phyloP scores from a whole-genome alignment of 2,113 vertebrate species.

The Elgaria multicarinata region DNA sequence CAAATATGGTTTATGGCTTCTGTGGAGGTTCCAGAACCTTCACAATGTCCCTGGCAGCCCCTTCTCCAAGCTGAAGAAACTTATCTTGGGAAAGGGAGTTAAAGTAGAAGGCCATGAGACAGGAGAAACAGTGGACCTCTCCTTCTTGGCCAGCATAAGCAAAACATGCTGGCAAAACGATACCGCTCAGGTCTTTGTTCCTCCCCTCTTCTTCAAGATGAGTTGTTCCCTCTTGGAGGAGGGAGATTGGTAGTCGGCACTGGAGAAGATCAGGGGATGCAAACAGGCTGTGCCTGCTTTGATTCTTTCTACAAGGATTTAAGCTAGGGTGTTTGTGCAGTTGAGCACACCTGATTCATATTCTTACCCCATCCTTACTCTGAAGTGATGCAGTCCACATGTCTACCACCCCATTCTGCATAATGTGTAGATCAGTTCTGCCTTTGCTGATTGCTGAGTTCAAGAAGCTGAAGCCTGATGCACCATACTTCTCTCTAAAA shows the following conservation, averaged over 20 bases:
- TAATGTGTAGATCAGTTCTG: neutral
- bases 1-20: too few relatives aligned
- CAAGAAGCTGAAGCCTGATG: too few relatives aligned
- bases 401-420: neutral
- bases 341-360: neutral
- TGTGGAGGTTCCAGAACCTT: too few relatives aligned
- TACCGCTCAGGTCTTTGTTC: neutral
- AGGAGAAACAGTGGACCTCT: neutral
- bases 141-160: neutral
- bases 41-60: too few relatives aligned
- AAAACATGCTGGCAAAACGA: neutral
- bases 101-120: neutral
- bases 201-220: neutral
- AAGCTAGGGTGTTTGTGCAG: neutral
- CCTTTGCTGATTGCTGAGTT: neutral
- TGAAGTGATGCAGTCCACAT: neutral
- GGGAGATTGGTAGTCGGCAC: neutral
- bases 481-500: neutral
- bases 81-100: neutral
- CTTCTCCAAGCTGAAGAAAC: neutral
- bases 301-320: neutral
- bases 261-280: neutral
- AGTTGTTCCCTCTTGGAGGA: neutral
- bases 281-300: neutral
- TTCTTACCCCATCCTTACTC: neutral